These are phyloP conservation scores for Geophilus truncorum DNA, from an alignment of 2,888 invertebrate genomes.

Conservation along the genomic window DNA sequence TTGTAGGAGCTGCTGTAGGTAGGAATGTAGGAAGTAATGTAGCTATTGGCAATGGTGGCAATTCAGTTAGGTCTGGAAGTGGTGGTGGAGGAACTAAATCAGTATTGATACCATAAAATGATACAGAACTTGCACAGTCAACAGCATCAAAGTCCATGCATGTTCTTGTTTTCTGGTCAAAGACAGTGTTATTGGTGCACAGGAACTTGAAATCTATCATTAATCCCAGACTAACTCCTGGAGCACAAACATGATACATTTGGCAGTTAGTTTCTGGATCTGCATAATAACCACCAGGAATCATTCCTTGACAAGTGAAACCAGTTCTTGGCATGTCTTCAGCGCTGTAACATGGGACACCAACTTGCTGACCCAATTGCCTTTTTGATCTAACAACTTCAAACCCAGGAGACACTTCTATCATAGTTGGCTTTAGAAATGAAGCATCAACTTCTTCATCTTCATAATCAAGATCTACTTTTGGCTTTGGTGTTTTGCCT, in stretches of 20 bases:
- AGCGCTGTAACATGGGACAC: conserved; percentile 16
- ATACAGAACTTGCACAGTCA: conserved; percentile 1
- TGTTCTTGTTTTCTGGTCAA: conserved; percentile 71
- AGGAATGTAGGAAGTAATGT: background rate
- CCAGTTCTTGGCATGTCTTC: conserved; percentile 40
- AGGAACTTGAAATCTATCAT: conserved; percentile 61
- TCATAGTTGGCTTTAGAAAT: background rate
- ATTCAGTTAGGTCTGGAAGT: background rate
- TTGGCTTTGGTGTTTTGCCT: background rate
- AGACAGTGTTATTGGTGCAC: conserved; percentile 78
- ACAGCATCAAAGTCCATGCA: conserved; percentile 62
- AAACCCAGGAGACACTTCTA: conserved; percentile 23
- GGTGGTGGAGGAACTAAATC: background rate
- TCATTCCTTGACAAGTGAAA: conserved; percentile 56
- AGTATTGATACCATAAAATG: background rate
- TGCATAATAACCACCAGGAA: conserved; percentile 56
- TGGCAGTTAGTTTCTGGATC: conserved; percentile 56
- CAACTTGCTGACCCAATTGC: background rate
- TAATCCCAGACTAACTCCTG: conserved; percentile 47
- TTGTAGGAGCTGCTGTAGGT: background rate
- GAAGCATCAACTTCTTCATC: conserved; percentile 28
- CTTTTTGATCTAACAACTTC: conserved; percentile 13
- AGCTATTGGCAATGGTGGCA: background rate
- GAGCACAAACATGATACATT: conserved; percentile 59
- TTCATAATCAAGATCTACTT: background rate